Conservation (phyloP, 2,888 invertebrate species). For the Cetonia aurata region DNA sequence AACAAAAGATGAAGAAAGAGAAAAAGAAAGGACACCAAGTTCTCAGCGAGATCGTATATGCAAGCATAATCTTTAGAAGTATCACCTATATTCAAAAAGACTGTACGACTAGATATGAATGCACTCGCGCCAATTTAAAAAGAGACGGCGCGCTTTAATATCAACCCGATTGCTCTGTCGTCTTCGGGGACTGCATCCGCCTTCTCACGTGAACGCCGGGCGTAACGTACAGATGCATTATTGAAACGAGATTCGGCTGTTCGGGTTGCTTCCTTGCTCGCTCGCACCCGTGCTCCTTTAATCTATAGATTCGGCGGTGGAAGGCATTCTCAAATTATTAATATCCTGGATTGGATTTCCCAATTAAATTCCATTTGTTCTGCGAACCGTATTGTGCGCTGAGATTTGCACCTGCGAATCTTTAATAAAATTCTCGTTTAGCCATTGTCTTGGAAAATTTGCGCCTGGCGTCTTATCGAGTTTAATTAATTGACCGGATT, state of each 20-base stretch:
- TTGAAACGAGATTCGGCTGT: slow-evolving; percentile 12
- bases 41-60: slow-evolving; percentile 28
- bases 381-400: slow-evolving; percentile 11
- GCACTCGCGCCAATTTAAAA: slow-evolving; percentile 15
- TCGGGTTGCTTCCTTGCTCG: not conserved
- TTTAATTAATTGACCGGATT: slow-evolving; percentile 29
- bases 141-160: slow-evolving; percentile 21
- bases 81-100: slow-evolving; percentile 22
- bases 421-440: slow-evolving; percentile 35
- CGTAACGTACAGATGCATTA: slow-evolving; percentile 24
- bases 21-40: slow-evolving; percentile 25
- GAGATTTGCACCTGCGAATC: slow-evolving; percentile 37
- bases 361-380: slow-evolving; percentile 39
- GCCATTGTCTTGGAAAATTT: slow-evolving; percentile 24
- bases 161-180: not conserved
- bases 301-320: slow-evolving; percentile 33
- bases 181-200: not conserved
- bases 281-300: slow-evolving; percentile 7
- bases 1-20: slow-evolving; percentile 16
- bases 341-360: slow-evolving; percentile 33
- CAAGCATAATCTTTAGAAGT: slow-evolving; percentile 17
- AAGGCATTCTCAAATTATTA: slow-evolving; percentile 34
- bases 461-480: slow-evolving; percentile 9
- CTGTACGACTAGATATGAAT: slow-evolving; percentile 17
- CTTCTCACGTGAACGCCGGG: slow-evolving; percentile 13